Percentiles rank a stretch among this genome's conserved stretches.
Evolutionary conservation across 2,797 vertebrate species (phyloP).

Genomic region (Diplodus sargus): DNA sequence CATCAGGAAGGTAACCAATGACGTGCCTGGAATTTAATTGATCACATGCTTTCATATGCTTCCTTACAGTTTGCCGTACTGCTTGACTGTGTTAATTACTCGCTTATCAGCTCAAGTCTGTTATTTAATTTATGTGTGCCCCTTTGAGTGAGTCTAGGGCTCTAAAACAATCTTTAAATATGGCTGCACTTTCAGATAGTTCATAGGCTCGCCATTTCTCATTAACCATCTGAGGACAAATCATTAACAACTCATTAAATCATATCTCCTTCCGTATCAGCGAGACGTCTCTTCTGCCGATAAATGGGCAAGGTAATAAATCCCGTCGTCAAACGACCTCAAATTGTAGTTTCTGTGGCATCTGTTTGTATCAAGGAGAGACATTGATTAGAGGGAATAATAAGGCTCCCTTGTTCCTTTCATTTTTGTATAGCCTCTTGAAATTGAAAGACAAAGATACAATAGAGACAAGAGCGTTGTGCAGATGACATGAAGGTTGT

Average conservation of each 20-base stretch:
- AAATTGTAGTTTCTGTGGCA: conserved; percentile 56
- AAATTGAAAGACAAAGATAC: conserved; percentile 48
- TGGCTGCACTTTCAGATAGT: conserved; percentile 71
- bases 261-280: conserved; percentile 78
- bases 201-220: conserved; percentile 71
- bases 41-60: conserved; percentile 37
- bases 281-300: conserved; percentile 56
- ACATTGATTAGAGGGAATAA: conserved; percentile 58
- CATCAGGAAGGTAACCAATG: conserved; percentile 26
- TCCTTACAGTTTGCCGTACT: conserved; percentile 23
- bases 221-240: conserved; percentile 80
- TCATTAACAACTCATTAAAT: conserved; percentile 84
- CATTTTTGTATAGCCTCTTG: conserved; percentile 36
- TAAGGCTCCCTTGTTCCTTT: conserved; percentile 34
- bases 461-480: conserved; percentile 30
- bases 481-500: conserved; percentile 39
- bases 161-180: conserved; percentile 79
- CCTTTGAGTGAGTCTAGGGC: conserved; percentile 65
- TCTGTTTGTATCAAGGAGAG: conserved; percentile 64
- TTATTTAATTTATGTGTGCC: conserved; percentile 75
- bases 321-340: conserved; percentile 66
- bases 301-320: conserved; percentile 76
- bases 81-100: conserved; percentile 69
- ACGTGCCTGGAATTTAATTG: conserved; percentile 20
- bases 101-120: conserved; percentile 71